Evolutionary conservation across 2,888 invertebrate genomes (phyloP).

Genomic region (Andrena hattorfiana): DNA sequence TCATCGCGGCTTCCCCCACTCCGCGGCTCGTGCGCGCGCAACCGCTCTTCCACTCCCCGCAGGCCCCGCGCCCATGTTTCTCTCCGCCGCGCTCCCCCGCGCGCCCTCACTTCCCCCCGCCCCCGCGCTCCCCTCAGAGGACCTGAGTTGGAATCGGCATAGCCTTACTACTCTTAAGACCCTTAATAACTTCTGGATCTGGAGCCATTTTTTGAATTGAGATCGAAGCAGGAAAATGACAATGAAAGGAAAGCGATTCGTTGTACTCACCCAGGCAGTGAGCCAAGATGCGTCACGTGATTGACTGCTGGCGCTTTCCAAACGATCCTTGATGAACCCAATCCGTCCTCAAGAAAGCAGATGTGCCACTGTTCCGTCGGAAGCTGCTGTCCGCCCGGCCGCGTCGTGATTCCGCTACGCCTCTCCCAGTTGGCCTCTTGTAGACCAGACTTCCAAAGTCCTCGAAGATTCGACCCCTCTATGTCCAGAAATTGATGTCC

Average conservation of each 20-base stretch:
- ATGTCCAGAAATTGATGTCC: no score
- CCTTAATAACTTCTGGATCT: background rate
- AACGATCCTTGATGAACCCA: background rate
- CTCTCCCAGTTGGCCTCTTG: background rate
- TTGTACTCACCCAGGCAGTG: background rate
- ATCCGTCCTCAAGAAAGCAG: background rate
- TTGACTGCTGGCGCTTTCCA: background rate
- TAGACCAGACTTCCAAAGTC: background rate
- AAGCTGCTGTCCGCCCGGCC: background rate
- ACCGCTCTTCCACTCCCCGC: no score
- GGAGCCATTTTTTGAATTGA: background rate
- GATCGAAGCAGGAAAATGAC: background rate
- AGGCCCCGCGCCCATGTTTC: no score
- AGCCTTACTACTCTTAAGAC: no score
- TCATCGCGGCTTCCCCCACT: no score
- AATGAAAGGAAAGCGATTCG: background rate
- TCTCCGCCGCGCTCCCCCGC: no score
- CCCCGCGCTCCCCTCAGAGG: no score
- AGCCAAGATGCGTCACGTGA: background rate
- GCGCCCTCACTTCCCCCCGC: no score
- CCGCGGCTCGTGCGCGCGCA: no score
- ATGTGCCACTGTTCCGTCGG: background rate
- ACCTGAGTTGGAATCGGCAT: no score
- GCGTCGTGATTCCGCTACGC: background rate
- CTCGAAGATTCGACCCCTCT: no score